Conservation (phyloP, 1,140 invertebrate genomes). For the Maconellicoccus hirsutus region DNA sequence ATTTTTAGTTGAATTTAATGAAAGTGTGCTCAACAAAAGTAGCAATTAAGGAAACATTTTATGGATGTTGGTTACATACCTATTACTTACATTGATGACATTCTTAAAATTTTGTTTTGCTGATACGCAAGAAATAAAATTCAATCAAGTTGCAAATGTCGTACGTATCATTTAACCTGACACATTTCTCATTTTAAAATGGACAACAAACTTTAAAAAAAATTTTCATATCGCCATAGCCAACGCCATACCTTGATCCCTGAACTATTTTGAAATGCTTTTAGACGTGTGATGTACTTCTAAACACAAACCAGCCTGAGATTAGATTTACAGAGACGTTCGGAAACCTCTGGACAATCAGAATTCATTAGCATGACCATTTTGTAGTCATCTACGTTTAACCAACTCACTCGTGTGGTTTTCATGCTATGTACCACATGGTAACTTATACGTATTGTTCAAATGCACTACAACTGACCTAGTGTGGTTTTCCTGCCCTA, state of each 20-base stretch:
- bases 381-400: constrained; percentile 4
- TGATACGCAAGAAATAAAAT: too few relatives aligned
- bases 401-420: background rate
- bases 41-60: too few relatives aligned
- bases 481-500: background rate
- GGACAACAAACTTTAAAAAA: too few relatives aligned
- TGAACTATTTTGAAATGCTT: background rate
- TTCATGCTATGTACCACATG: background rate
- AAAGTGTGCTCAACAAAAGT: too few relatives aligned
- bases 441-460: background rate
- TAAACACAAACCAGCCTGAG: background rate
- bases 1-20: too few relatives aligned
- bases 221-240: background rate
- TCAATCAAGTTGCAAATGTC: too few relatives aligned
- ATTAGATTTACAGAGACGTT: background rate
- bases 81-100: too few relatives aligned
- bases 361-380: background rate
- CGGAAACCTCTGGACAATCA: background rate
- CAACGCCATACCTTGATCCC: background rate
- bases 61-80: too few relatives aligned
- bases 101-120: too few relatives aligned
- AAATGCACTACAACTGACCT: background rate
- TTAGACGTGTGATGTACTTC: background rate
- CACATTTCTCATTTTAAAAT: too few relatives aligned
- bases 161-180: too few relatives aligned